Evolutionary conservation across 2,113 vertebrate species (phyloP).

Genomic region (Protobothrops mucrosquamatus): DNA sequence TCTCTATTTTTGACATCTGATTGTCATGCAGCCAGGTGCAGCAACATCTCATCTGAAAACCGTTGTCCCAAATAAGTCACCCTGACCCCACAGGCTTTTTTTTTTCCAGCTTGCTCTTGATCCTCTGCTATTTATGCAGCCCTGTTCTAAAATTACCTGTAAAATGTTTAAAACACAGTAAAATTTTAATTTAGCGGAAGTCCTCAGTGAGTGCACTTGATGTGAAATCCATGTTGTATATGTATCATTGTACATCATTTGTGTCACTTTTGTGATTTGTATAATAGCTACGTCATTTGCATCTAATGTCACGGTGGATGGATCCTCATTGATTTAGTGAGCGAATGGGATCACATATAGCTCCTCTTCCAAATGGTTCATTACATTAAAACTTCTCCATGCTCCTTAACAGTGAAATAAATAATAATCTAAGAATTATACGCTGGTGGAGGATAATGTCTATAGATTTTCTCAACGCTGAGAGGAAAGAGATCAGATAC

Average conservation of each 20-base stretch:
- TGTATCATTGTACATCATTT: not conserved
- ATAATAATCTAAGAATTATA: not conserved
- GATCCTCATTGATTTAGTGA: not conserved
- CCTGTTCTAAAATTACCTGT: not conserved
- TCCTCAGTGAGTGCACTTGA: not conserved
- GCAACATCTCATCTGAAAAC: not conserved
- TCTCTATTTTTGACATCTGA: too few relatives aligned
- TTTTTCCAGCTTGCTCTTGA: not conserved
- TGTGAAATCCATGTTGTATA: not conserved
- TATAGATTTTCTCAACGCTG: not conserved
- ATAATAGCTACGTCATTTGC: not conserved
- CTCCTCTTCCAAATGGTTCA: not conserved
- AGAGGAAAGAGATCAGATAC: not conserved
- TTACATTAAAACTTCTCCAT: not conserved
- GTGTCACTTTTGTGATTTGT: not conserved
- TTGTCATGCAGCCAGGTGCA: not conserved
- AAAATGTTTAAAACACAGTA: not conserved
- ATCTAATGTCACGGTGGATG: not conserved
- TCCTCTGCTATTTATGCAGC: not conserved
- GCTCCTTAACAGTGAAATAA: not conserved
- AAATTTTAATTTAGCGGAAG: not conserved
- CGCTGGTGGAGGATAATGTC: not conserved
- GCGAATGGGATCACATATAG: not conserved
- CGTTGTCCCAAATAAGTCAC: not conserved
- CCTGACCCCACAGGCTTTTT: too few relatives aligned